Conservation (phyloP, 2,113 vertebrate genomes). For the Progne subis region DNA sequence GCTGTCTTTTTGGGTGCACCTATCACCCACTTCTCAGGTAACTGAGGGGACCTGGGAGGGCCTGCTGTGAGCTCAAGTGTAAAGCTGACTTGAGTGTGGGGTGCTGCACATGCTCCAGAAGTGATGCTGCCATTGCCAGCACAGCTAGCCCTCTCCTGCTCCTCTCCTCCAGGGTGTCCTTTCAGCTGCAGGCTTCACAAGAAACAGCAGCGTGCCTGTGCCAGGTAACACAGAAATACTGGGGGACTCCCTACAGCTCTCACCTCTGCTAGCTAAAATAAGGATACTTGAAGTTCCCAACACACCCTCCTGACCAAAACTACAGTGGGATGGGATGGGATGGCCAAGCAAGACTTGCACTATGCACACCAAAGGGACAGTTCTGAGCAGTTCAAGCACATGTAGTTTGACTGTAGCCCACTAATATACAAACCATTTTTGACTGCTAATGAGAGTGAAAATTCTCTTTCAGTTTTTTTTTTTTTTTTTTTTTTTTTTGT, state of each 20-base stretch:
- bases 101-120: background rate
- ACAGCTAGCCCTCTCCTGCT: background rate
- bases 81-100: too few species aligned
- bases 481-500: slow-evolving; percentile 1
- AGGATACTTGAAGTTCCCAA: background rate
- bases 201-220: rapidly evolving
- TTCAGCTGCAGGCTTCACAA: background rate
- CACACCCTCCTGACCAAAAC: background rate
- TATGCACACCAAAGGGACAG: background rate
- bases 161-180: background rate
- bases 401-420: background rate
- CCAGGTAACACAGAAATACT: background rate
- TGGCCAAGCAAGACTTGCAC: background rate
- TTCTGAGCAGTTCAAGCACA: background rate
- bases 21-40: background rate
- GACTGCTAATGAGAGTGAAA: background rate
- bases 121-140: background rate
- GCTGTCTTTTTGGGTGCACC: background rate
- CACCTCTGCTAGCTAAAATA: background rate
- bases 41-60: background rate
- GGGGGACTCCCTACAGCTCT: background rate
- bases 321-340: background rate
- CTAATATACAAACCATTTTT: background rate
- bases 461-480: slow-evolving; percentile 7
- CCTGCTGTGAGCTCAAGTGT: background rate